phyloP scores from a whole-genome alignment of 2,797 vertebrate genomes.

The Ctenochaetus hawaiiensis region DNA sequence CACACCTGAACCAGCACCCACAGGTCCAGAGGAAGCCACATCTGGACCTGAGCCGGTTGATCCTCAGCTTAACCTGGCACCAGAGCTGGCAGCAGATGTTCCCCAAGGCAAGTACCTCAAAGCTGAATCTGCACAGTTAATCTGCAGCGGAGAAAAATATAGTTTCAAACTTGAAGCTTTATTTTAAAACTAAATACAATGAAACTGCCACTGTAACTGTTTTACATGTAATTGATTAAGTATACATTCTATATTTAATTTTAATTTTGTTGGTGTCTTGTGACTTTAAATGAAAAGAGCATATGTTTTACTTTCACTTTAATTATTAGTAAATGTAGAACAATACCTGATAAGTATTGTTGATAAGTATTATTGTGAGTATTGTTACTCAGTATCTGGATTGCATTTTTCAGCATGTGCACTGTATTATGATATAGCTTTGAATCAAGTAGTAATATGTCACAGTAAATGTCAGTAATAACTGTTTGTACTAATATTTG shows the following conservation, averaged over 20 bases:
- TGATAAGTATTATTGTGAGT: too few species aligned
- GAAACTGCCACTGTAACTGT: not conserved
- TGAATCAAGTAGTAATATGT: not conserved
- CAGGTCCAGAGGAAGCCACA: slow-evolving; percentile 23
- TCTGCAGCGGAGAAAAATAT: slow-evolving; percentile 7
- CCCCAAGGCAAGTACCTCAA: slow-evolving; percentile 69
- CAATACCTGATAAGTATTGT: too few species aligned
- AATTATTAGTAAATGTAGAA: too few species aligned
- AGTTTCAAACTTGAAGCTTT: too few species aligned
- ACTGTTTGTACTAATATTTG: not conserved
- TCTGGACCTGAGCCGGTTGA: slow-evolving; percentile 25
- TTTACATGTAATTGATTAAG: too few species aligned
- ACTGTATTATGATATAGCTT: not conserved
- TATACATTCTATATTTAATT: too few species aligned
- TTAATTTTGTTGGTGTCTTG: too few species aligned
- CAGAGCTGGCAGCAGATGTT: slow-evolving; percentile 27
- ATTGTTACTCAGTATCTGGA: not conserved
- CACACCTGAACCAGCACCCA: slow-evolving; percentile 28
- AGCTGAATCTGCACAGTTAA: not conserved
- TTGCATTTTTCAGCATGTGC: not conserved
- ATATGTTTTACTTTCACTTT: too few species aligned
- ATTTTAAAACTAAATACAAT: not conserved
- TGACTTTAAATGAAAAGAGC: not conserved
- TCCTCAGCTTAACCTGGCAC: slow-evolving; percentile 29
- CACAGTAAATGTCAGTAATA: not conserved